Conservation (phyloP, 2,888 invertebrate species). For the Ctenicera cuprea region DNA sequence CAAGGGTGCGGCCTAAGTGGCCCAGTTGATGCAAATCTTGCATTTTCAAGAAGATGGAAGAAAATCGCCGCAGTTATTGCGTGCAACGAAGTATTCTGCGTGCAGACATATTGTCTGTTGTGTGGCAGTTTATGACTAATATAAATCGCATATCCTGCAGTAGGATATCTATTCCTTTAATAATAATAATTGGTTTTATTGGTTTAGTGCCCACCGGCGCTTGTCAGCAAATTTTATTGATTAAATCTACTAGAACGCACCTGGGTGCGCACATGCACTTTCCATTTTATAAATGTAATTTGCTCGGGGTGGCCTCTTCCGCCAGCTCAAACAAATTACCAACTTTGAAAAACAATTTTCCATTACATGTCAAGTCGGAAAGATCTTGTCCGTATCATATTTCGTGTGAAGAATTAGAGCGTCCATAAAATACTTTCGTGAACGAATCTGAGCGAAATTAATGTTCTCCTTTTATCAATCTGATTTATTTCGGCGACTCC, state of each 20-base stretch:
- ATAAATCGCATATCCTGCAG: background rate
- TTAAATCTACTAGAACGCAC: slow-evolving; percentile 7
- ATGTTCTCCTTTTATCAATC: slow-evolving; percentile 41
- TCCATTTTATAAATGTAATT: background rate
- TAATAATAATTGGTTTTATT: slow-evolving; percentile 28
- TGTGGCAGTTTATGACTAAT: slow-evolving; percentile 14
- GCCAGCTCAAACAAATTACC: too few relatives aligned
- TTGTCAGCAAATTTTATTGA: slow-evolving; percentile 32
- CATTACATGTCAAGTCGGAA: background rate
- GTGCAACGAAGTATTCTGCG: background rate
- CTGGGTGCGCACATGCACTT: slow-evolving; percentile 15
- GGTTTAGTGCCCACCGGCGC: slow-evolving; percentile 14
- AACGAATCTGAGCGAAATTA: slow-evolving; percentile 32
- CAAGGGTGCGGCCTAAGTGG: background rate
- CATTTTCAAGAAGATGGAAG: background rate
- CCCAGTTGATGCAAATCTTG: slow-evolving; percentile 5
- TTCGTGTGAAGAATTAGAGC: background rate
- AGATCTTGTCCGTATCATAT: background rate
- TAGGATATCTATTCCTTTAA: slow-evolving; percentile 18
- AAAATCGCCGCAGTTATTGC: background rate
- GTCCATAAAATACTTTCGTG: slow-evolving; percentile 1
- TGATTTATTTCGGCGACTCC: slow-evolving; percentile 31
- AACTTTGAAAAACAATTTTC: background rate
- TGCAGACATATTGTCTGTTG: slow-evolving; percentile 1
- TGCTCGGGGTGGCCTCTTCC: background rate